These are phyloP conservation scores for Amblyteles armatorius DNA, from an alignment of 2,888 invertebrate species.

Conservation along the genomic window DNA sequence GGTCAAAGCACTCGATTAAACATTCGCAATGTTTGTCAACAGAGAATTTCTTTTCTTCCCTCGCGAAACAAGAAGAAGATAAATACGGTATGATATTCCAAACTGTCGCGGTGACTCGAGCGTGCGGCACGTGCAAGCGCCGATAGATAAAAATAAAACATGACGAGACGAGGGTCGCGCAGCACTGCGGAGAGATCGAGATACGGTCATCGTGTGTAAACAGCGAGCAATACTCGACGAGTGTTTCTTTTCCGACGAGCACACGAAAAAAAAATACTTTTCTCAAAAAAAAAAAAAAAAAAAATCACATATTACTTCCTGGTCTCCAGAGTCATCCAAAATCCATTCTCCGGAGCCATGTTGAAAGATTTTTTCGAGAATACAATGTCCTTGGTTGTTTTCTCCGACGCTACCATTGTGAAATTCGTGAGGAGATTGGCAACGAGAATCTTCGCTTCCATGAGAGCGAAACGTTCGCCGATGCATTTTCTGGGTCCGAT, in stretches of 20 bases:
- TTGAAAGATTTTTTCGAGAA: conserved; percentile 45
- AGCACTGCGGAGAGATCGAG: not conserved
- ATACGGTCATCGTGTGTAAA: not conserved
- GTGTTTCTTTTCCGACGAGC: not conserved
- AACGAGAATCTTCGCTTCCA: conserved; percentile 54
- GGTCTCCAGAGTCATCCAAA: conserved; percentile 62
- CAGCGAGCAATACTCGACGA: not conserved
- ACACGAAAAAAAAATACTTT: not conserved
- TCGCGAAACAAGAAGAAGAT: not conserved
- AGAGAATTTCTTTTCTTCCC: not conserved
- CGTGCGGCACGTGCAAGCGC: not conserved
- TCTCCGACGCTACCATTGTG: conserved; percentile 76
- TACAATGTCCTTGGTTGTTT: conserved; percentile 82
- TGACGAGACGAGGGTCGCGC: not conserved
- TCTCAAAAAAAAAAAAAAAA: not conserved
- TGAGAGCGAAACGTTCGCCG: no score
- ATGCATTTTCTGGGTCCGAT: conserved; percentile 56
- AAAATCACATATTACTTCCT: conserved; percentile 16
- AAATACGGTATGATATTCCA: not conserved
- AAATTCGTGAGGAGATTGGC: conserved; percentile 61
- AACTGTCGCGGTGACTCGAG: not conserved
- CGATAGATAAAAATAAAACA: not conserved
- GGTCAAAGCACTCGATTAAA: not conserved
- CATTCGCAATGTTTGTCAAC: not conserved
- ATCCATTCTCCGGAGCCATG: conserved; percentile 59